These are phyloP conservation scores for Xenentodon cancila DNA, from an alignment of 2,797 vertebrate species.

Conservation along the genomic window DNA sequence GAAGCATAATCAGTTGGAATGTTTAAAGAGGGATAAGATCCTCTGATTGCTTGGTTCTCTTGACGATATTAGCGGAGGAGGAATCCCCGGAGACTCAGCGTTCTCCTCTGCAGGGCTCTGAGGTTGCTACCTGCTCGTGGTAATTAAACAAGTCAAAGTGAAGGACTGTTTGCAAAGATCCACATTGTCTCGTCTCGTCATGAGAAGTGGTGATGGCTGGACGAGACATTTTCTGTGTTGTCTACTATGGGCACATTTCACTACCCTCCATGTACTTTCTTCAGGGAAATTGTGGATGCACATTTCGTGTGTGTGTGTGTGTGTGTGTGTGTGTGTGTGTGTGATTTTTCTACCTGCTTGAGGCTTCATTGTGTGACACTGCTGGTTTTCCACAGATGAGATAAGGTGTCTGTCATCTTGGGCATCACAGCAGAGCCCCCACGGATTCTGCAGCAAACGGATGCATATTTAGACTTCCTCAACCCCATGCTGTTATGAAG, in stretches of 20 bases:
- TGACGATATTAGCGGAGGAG: constrained; percentile 66
- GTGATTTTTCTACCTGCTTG: constrained; percentile 27
- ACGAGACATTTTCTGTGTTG: too few relatives aligned
- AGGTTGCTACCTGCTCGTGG: constrained; percentile 36
- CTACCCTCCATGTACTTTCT: constrained; percentile 13
- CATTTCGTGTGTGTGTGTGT: not conserved
- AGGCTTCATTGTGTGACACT: constrained; percentile 47
- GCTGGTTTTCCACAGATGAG: constrained; percentile 60
- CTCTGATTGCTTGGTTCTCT: constrained; percentile 57
- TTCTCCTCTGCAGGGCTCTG: constrained; percentile 27
- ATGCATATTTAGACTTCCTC: constrained; percentile 66
- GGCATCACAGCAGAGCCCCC: constrained; percentile 52
- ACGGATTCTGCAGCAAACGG: constrained; percentile 54
- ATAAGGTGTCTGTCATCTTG: constrained; percentile 69
- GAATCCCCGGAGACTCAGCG: constrained; percentile 39
- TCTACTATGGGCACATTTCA: constrained; percentile 8
- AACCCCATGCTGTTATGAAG: constrained; percentile 56
- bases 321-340: not conserved
- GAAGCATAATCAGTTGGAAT: constrained; percentile 64
- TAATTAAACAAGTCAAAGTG: constrained; percentile 55
- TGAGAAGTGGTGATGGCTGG: too few relatives aligned
- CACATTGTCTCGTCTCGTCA: constrained; percentile 7
- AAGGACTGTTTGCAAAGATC: constrained; percentile 17
- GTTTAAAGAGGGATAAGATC: constrained; percentile 60
- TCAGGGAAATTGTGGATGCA: constrained; percentile 8